Base-by-base conservation (phyloP, 2,797 vertebrate species). In the Danio albolineatus region DNA sequence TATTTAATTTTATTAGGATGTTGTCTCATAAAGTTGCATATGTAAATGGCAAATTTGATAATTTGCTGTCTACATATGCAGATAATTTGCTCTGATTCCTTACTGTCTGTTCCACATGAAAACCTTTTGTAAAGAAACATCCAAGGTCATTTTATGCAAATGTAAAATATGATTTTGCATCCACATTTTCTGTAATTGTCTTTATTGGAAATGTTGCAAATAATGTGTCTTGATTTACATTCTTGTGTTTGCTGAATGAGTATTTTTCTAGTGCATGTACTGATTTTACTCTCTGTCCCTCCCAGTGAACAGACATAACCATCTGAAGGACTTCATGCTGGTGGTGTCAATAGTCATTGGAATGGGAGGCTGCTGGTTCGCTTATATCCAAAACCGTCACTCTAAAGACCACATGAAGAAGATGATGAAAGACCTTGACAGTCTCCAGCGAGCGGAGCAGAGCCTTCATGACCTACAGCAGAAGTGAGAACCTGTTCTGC, bases 321-420 rank as follows among this genome's bases (percentile, higher is more conserved):
- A 99, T 91, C 89, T 99, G 84, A 99, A 99, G 90, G 98, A 99
- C 90, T 98, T 99, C 94, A 98, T 98, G 97, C 92, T 99, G 91
- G 97, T 99, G 41, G 97, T 99, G n/a, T 99, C 98, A 75, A 99
- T 99, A 1, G 97, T 99, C 82, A 99, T 99, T 1, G 98, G 98
- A 7, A 97, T 99, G 92, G 98, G 98, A 0, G 98, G 98, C 90
- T 99, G 97, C 94, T 99, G 98, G 98, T 99, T 99, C 14, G 97
- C 98, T 85, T 99, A 96, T 90, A 99, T 99, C 91, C 98, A 99
- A 94, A 98, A 99, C 77, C 96, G 97, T 75, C 97, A 97, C 89
- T 99, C 97, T 0, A 99, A 97, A 89, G 98, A 99, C 86, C 98
- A 99, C 92, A 98, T 99, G 97, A 98, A 98, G 94, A 98, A 96